phyloP scores from a whole-genome alignment of 2,797 vertebrate species.

The Pipistrellus kuhlii region DNA sequence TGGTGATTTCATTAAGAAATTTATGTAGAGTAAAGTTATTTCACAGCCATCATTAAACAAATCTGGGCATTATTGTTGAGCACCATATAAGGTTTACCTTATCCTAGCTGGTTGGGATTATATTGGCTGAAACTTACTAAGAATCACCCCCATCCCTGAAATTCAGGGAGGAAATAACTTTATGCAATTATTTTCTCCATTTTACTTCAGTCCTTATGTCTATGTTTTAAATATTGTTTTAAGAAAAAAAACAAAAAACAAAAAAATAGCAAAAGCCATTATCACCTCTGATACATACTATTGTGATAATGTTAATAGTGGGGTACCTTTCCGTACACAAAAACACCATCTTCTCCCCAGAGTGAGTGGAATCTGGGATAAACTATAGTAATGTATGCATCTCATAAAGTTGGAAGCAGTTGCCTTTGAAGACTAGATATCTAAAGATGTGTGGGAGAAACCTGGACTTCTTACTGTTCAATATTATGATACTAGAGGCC shows the following conservation, averaged over 20 bases:
- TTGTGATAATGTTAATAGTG: not conserved
- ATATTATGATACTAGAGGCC: not conserved
- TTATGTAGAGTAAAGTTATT: constrained; percentile 78
- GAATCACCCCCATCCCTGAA: not conserved
- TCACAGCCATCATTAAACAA: constrained; percentile 71
- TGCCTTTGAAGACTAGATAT: not conserved
- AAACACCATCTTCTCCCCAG: not conserved
- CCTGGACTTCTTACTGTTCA: not conserved
- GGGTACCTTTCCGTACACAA: not conserved
- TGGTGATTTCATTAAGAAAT: constrained; percentile 69
- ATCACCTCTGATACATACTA: not conserved
- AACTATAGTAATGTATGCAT: not conserved
- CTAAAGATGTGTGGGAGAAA: not conserved
- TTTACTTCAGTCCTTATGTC: not conserved
- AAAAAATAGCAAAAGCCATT: not conserved
- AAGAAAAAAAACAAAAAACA: not conserved
- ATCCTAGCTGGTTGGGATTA: not conserved
- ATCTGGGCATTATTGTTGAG: constrained; percentile 50
- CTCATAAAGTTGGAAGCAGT: constrained; percentile 23
- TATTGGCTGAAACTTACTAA: constrained; percentile 34
- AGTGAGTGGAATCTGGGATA: not conserved
- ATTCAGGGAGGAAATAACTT: constrained; percentile 49
- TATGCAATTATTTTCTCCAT: constrained; percentile 38
- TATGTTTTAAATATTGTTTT: not conserved
- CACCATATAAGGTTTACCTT: constrained; percentile 55